These are phyloP conservation scores for Catostylus mosaicus DNA, from an alignment of 30 jellyfish, hydroid and myxozoan species.

Conservation along the genomic window DNA sequence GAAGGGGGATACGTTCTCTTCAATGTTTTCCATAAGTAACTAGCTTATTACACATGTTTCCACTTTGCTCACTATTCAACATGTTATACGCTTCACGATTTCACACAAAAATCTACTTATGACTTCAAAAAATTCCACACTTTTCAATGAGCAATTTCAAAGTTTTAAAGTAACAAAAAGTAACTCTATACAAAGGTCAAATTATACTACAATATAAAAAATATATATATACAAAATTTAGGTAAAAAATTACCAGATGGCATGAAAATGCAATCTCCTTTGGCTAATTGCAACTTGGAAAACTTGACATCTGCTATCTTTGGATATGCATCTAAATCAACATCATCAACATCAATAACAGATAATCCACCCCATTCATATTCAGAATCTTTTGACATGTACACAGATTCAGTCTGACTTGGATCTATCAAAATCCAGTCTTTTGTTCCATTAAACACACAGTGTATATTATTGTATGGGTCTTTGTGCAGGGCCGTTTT, in stretches of 20 bases:
- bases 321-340: conserved; percentile 59
- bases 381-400: conserved; percentile 50
- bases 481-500: conserved; percentile 75
- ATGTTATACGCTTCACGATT: too few species aligned
- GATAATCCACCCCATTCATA: conserved; percentile 87
- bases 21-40: too few species aligned
- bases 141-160: too few species aligned
- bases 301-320: conserved; percentile 9
- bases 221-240: neutral
- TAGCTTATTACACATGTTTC: too few species aligned
- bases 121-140: too few species aligned
- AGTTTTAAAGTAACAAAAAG: too few species aligned
- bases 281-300: conserved; percentile 50
- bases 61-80: too few species aligned
- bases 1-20: too few species aligned
- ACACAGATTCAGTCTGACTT: conserved; percentile 32
- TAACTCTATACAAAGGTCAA: too few species aligned
- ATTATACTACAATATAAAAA: too few species aligned
- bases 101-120: too few species aligned
- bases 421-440: conserved; percentile 79
- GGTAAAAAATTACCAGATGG: conserved; percentile 57
- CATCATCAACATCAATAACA: conserved; percentile 39
- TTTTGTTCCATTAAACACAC: conserved; percentile 81
- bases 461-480: conserved; percentile 75
- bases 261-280: conserved; percentile 85